phyloP scores from a whole-genome alignment of 2,888 invertebrate genomes.

The Pyrocoelia pectoralis region DNA sequence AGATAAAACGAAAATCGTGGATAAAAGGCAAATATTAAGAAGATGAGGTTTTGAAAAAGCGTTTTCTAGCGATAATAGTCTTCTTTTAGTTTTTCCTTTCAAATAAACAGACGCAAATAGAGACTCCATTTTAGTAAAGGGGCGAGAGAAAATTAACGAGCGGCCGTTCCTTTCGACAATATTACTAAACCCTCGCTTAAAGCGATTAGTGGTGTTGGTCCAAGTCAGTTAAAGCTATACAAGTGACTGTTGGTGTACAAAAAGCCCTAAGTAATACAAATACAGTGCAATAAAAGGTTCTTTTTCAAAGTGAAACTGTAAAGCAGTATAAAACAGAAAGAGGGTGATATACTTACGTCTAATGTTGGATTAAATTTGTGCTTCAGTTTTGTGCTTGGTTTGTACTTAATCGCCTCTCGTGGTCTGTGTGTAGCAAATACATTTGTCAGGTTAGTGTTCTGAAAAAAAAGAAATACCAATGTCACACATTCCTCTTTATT shows the following conservation, averaged over 20 bases:
- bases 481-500: not conserved
- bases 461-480: slow-evolving; percentile 35
- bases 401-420: slow-evolving; percentile 56
- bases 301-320: not conserved
- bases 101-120: not conserved
- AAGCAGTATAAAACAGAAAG: not conserved
- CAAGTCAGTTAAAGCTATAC: slow-evolving; percentile 6
- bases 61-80: not conserved
- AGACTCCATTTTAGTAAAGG: not conserved
- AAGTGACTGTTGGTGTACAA: slow-evolving; percentile 8
- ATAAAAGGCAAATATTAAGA: not conserved
- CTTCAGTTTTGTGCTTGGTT: slow-evolving; percentile 56
- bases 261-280: slow-evolving; percentile 5
- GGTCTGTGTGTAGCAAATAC: slow-evolving; percentile 57
- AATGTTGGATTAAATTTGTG: slow-evolving; percentile 57
- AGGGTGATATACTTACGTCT: slow-evolving; percentile 50
- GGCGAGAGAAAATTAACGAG: not conserved
- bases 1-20: not conserved
- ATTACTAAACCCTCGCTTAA: slow-evolving; percentile 7
- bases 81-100: not conserved
- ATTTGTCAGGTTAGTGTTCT: slow-evolving; percentile 56
- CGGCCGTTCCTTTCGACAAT: slow-evolving; percentile 4
- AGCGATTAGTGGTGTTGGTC: slow-evolving; percentile 6
- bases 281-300: not conserved
- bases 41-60: not conserved